phyloP scores from a whole-genome alignment of 2,113 vertebrate genomes.

The Lepisosteus osseus region DNA sequence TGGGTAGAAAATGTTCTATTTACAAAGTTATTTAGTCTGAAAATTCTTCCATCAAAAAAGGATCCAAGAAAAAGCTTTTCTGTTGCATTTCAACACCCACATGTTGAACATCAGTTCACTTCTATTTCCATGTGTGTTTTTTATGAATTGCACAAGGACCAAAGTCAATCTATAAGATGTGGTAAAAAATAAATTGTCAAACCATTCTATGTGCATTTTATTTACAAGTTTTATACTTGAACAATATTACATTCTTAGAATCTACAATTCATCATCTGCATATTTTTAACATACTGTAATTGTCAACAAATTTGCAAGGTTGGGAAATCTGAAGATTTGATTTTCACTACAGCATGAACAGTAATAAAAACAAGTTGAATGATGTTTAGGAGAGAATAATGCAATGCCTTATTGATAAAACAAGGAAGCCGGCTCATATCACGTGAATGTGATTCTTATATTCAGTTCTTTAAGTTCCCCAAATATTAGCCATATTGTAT shows the following conservation, averaged over 20 bases:
- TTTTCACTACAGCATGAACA: conserved; percentile 46
- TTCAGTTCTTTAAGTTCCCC: conserved; percentile 32
- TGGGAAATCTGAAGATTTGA: conserved; percentile 17
- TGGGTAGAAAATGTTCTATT: no score
- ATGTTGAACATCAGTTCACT: no score
- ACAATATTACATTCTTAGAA: conserved; percentile 69
- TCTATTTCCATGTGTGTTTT: no score
- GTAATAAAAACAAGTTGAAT: conserved; percentile 40
- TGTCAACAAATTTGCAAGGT: not conserved
- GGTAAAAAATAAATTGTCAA: conserved; percentile 54
- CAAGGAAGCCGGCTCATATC: conserved; percentile 39
- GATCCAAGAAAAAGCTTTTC: no score
- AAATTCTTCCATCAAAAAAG: no score
- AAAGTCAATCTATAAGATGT: conserved; percentile 46
- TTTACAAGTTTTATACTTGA: conserved; percentile 64
- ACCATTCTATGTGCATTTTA: conserved; percentile 77
- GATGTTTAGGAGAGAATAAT: conserved; percentile 25
- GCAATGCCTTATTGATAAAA: conserved; percentile 14
- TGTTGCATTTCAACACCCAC: no score
- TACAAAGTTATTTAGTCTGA: no score
- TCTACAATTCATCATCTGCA: conserved; percentile 68
- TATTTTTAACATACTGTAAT: conserved; percentile 21
- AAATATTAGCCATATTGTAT: conserved; percentile 31
- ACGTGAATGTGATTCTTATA: conserved; percentile 26
- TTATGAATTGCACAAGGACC: conserved; percentile 9